Evolutionary conservation across 2,113 vertebrate species (phyloP).

Genomic region (Cyphomyrus discorhynchus): DNA sequence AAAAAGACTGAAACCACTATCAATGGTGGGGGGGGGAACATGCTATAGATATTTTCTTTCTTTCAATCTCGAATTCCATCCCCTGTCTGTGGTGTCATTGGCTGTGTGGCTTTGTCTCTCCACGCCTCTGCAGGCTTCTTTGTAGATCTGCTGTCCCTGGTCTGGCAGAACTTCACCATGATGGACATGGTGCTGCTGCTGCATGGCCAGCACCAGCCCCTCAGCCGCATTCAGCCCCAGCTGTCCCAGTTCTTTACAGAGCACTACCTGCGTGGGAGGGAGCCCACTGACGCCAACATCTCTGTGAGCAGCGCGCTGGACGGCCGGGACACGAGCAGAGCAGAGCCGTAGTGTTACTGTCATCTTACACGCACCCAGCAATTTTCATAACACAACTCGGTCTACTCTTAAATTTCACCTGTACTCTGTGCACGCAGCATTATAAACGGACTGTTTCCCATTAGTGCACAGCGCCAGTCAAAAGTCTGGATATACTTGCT

Average conservation of each 20-base stretch:
- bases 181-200: conserved; percentile 86
- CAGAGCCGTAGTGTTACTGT: neutral
- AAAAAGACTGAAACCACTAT: neutral
- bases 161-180: conserved; percentile 88
- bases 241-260: conserved; percentile 77
- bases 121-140: conserved; percentile 69
- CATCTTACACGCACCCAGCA: neutral
- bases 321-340: too few relatives aligned
- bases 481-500: neutral
- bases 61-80: neutral
- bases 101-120: neutral
- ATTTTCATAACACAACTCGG: neutral
- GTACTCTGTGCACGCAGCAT: neutral
- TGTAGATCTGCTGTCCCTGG: conserved; percentile 77
- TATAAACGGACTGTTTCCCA: neutral
- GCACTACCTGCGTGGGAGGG: conserved; percentile 75
- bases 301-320: conserved; percentile 52
- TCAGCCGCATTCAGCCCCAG: conserved; percentile 78
- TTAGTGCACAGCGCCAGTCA: neutral
- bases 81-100: neutral
- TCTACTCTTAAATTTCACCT: neutral
- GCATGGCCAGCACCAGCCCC: conserved; percentile 79
- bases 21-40: neutral
- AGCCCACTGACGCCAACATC: conserved; percentile 76
- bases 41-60: neutral